Percentiles rank a stretch among this genome's conserved stretches.
These are phyloP conservation scores for Falco biarmicus DNA, from an alignment of 2,797 vertebrate species.

Conservation along the genomic window DNA sequence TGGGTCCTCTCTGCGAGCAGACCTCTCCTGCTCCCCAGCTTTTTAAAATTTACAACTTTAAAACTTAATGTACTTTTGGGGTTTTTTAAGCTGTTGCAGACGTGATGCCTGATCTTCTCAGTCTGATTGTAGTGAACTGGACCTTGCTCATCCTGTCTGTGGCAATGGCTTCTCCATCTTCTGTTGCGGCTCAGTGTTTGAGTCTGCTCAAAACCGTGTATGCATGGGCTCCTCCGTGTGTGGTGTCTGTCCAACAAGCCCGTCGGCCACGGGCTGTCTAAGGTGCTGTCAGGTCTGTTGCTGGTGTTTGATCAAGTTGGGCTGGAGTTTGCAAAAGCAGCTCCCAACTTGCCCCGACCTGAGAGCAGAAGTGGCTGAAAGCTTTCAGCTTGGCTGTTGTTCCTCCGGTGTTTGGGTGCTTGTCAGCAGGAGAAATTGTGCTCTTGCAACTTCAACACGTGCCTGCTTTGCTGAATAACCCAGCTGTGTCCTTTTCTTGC, in stretches of 20 bases:
- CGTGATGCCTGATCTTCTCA: rapidly evolving
- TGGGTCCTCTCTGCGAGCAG: neutral
- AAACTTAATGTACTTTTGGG: too few species aligned
- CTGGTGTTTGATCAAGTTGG: too few species aligned
- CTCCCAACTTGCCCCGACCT: neutral
- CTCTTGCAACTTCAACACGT: rapidly evolving
- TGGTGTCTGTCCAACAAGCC: neutral
- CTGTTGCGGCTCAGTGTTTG: rapidly evolving
- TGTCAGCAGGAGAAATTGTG: rapidly evolving
- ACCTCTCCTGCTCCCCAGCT: neutral
- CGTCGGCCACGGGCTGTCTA: rapidly evolving
- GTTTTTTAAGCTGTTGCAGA: too few species aligned
- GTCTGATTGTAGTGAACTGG: rapidly evolving
- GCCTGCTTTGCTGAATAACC: neutral
- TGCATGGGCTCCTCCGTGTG: rapidly evolving
- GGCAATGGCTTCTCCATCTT: neutral
- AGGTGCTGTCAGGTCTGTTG: neutral
- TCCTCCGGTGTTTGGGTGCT: neutral
- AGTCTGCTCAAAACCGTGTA: rapidly evolving
- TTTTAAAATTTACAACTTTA: neutral
- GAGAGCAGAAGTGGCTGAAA: neutral
- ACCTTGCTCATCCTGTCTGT: rapidly evolving
- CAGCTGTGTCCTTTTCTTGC: neutral
- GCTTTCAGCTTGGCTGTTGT: too few species aligned
- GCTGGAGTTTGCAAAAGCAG: neutral